Percentiles rank a stretch among this genome's conserved stretches.
phyloP scores from a whole-genome alignment of 2,113 vertebrate genomes.

The Ceyx cyanopectus region DNA sequence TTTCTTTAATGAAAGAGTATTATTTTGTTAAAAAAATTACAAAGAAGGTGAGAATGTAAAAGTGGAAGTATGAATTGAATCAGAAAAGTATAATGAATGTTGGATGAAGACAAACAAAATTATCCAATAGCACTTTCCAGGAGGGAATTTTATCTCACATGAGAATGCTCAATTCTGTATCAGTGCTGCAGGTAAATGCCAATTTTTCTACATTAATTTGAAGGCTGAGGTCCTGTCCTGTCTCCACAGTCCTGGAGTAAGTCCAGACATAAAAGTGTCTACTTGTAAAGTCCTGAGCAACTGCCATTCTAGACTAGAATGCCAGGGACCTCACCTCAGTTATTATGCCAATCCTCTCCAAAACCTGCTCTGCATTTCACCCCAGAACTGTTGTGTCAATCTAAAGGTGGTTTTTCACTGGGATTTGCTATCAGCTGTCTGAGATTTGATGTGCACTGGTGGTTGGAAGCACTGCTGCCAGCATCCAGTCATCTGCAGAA shows the following conservation, averaged over 20 bases:
- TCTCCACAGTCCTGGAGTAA: background rate
- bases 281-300: background rate
- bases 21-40: background rate
- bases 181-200: background rate
- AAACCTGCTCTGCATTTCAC: background rate
- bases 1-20: too few species aligned
- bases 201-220: background rate
- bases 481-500: background rate
- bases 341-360: constrained; percentile 12
- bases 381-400: background rate
- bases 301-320: constrained; percentile 2
- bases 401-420: background rate
- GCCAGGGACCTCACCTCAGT: background rate
- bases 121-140: background rate
- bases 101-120: background rate
- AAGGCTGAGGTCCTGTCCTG: background rate
- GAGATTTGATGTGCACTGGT: background rate
- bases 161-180: background rate
- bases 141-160: background rate
- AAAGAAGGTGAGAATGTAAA: background rate
- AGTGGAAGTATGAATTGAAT: background rate
- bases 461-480: background rate
- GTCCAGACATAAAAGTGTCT: background rate
- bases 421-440: constrained; percentile 11
- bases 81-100: background rate